Evolutionary conservation across 1,140 invertebrate species (phyloP).

Genomic region (Dryas iulia): DNA sequence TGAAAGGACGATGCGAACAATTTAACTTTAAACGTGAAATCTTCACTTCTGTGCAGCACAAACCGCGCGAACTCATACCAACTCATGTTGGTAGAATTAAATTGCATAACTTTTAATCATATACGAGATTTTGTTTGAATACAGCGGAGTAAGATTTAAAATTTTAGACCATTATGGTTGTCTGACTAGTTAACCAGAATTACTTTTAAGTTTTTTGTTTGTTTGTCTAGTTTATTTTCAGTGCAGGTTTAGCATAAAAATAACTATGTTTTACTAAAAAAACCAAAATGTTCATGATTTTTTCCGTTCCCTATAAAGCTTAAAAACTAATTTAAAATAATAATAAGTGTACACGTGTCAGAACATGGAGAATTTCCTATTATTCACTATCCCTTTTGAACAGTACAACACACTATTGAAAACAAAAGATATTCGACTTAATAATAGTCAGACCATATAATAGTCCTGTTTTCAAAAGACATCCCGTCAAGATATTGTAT

Average conservation of each 20-base stretch:
- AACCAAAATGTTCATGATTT: too few species aligned
- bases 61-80: constrained; percentile 2
- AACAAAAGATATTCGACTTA: constrained; percentile 24
- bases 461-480: neutral
- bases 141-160: neutral
- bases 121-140: neutral
- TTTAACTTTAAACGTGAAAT: constrained; percentile 29
- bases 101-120: constrained; percentile 2
- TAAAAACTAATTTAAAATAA: constrained; percentile 9
- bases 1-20: constrained; percentile 33
- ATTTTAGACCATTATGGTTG: too few species aligned
- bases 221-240: too few species aligned
- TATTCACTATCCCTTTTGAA: constrained; percentile 12
- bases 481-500: neutral
- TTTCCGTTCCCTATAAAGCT: too few species aligned
- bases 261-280: too few species aligned
- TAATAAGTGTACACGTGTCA: constrained; percentile 13
- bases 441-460: neutral
- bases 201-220: too few species aligned
- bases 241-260: too few species aligned
- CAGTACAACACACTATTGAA: constrained; percentile 17
- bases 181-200: too few species aligned
- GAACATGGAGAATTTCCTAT: neutral
- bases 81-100: neutral
- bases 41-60: constrained; percentile 10